These are phyloP conservation scores for Cliona cf. orientalis DNA, from an alignment of 37 sponge, comb jelly and placozoan species.

Conservation along the genomic window DNA sequence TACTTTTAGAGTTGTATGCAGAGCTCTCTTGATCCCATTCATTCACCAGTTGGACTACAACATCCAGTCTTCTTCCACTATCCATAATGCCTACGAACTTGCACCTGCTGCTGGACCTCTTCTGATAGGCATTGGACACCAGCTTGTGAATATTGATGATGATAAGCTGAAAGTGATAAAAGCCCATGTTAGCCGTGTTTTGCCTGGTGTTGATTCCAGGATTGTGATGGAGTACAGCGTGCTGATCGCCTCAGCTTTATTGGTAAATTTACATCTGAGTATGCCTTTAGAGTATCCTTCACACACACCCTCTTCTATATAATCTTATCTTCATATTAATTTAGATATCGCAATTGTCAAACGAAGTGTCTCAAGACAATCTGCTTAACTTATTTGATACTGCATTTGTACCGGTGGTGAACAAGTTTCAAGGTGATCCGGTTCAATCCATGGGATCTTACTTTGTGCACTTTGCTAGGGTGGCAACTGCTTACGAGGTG, in stretches of 20 bases:
- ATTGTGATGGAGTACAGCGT: neutral
- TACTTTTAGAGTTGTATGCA: conserved; percentile 1
- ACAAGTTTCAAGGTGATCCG: neutral
- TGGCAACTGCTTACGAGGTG: neutral
- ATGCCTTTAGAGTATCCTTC: neutral
- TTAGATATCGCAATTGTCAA: neutral
- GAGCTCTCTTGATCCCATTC: neutral
- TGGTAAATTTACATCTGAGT: neutral
- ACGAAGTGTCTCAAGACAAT: neutral
- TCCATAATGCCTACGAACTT: neutral
- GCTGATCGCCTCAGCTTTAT: neutral
- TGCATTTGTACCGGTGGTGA: neutral
- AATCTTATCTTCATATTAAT: neutral
- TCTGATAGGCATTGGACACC: neutral
- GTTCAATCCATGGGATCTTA: neutral
- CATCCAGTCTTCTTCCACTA: neutral
- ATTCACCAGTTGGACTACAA: neutral
- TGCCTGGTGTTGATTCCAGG: neutral
- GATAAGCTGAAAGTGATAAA: neutral
- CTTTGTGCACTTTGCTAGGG: neutral
- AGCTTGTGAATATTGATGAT: neutral
- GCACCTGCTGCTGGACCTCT: conserved; percentile 7
- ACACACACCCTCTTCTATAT: neutral
- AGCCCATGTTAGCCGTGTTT: neutral
- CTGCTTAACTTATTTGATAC: neutral